These are phyloP conservation scores for Falco biarmicus DNA, from an alignment of 2,797 vertebrate species.

Conservation along the genomic window DNA sequence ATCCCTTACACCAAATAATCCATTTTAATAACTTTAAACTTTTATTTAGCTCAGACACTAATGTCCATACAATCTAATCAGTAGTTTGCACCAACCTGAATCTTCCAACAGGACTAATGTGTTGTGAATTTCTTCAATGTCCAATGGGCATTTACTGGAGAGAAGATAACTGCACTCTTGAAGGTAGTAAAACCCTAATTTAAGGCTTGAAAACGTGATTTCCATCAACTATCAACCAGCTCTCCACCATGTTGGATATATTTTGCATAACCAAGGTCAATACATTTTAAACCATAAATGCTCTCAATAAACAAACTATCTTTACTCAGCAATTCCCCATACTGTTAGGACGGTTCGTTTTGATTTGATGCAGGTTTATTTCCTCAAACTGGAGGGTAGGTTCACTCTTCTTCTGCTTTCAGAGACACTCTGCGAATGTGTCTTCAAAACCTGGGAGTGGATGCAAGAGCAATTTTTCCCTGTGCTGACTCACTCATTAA, in stretches of 20 bases:
- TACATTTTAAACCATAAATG: not conserved
- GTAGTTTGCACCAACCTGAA: not conserved
- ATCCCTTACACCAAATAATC: not conserved
- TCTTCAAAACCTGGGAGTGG: not conserved
- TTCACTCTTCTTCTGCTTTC: not conserved
- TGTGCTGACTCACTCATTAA: not conserved
- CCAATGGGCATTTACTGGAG: not conserved
- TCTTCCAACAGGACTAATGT: not conserved
- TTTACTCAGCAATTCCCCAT: not conserved
- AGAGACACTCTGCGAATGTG: not conserved
- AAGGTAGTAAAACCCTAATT: not conserved
- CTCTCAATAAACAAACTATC: not conserved
- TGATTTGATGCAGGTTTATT: not conserved
- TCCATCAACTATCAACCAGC: not conserved
- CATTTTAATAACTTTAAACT: not conserved
- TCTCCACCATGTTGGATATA: not conserved
- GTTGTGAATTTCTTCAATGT: not conserved
- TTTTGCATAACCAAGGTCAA: not conserved
- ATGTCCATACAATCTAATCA: not conserved
- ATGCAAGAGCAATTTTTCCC: not conserved
- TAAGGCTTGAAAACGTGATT: not conserved
- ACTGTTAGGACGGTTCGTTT: not conserved
- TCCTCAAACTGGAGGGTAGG: not conserved
- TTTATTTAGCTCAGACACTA: not conserved
- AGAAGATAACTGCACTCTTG: not conserved